phyloP scores from a whole-genome alignment of 1,140 invertebrate genomes.

The Stegodyphus dumicola region DNA sequence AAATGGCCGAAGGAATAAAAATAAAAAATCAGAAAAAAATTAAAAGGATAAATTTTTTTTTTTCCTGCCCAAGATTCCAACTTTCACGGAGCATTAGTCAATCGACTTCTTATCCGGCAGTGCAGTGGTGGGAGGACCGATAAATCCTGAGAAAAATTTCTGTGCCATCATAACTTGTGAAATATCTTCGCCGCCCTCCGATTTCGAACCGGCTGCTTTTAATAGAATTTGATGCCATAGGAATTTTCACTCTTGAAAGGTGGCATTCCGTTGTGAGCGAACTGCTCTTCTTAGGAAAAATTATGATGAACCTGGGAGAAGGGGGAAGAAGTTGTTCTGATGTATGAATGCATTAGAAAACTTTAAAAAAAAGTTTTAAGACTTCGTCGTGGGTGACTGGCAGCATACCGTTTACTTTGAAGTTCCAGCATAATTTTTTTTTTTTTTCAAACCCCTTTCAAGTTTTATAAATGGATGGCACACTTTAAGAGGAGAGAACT shows the following conservation, averaged over 20 bases:
- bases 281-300: background rate
- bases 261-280: background rate
- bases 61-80: constrained; percentile 11
- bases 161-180: constrained; percentile 53
- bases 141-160: constrained; percentile 49
- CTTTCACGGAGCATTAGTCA: constrained; percentile 59
- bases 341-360: too few relatives aligned
- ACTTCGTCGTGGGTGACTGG: too few relatives aligned
- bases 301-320: constrained; percentile 5
- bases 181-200: constrained; percentile 44
- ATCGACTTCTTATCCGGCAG: constrained; percentile 58
- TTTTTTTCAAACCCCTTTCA: too few relatives aligned
- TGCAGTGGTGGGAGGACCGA: constrained; percentile 26
- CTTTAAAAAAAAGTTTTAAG: too few relatives aligned
- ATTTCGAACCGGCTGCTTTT: constrained; percentile 35
- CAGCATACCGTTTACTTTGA: too few relatives aligned
- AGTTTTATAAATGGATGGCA: too few relatives aligned
- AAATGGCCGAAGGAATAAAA: constrained; percentile 26
- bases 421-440: too few relatives aligned
- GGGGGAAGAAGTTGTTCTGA: too few relatives aligned
- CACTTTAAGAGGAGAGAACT: too few relatives aligned
- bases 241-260: constrained; percentile 3
- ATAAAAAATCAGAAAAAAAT: constrained; percentile 8
- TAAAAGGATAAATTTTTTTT: background rate
- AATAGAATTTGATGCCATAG: constrained; percentile 43